These are phyloP conservation scores for Limnephilus auricula DNA, from an alignment of 2,888 invertebrate genomes.

Conservation along the genomic window DNA sequence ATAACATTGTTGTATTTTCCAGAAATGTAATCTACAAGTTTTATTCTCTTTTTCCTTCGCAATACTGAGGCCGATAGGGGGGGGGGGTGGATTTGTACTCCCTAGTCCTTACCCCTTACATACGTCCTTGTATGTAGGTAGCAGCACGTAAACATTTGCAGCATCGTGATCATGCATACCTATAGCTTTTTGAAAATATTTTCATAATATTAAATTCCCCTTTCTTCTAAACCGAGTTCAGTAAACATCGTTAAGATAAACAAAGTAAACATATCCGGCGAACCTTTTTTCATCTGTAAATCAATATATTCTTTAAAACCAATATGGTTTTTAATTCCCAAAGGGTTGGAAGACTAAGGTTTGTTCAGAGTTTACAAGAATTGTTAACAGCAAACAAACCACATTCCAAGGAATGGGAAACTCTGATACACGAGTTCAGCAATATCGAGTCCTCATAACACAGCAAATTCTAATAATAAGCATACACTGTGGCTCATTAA, in stretches of 20 bases:
- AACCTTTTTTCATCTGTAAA: neutral
- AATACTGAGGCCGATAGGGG: too few relatives aligned
- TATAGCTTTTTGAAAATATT: neutral
- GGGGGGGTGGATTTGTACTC: too few relatives aligned
- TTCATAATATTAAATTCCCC: neutral
- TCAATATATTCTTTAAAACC: neutral
- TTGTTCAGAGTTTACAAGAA: neutral
- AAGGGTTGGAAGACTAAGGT: neutral
- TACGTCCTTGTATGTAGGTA: too few relatives aligned
- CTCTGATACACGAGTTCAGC: neutral
- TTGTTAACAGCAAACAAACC: neutral
- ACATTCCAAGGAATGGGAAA: neutral
- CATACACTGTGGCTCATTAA: neutral
- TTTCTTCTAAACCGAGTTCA: neutral
- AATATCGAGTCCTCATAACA: neutral
- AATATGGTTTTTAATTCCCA: neutral
- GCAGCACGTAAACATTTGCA: constrained; percentile 17
- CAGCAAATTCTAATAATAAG: neutral
- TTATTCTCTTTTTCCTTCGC: too few relatives aligned
- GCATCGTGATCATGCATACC: constrained; percentile 16
- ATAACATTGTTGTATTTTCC: too few relatives aligned
- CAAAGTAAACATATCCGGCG: neutral
- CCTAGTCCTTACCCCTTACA: too few relatives aligned
- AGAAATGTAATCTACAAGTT: too few relatives aligned
- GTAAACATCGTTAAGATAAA: neutral